phyloP scores from a whole-genome alignment of 2,113 vertebrate genomes.

The Melanostigma gelatinosum region DNA sequence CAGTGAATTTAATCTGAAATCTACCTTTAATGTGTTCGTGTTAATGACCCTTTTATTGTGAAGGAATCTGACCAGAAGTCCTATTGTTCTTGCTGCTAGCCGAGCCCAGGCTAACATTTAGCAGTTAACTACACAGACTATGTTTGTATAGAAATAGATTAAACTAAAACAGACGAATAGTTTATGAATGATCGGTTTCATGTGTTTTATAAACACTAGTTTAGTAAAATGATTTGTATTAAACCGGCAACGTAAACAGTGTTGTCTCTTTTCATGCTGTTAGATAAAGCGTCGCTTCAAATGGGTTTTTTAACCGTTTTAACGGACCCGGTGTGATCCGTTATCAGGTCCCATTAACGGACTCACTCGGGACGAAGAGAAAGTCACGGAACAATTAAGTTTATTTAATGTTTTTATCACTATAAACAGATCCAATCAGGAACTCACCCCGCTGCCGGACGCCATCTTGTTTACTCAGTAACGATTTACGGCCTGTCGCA shows the following conservation, averaged over 20 bases:
- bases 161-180: fast-evolving
- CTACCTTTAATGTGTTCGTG: background rate
- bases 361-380: fast-evolving
- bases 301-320: background rate
- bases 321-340: fast-evolving
- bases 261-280: background rate
- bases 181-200: background rate
- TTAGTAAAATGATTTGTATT: background rate
- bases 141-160: background rate
- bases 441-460: constrained; percentile 77
- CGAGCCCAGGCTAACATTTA: background rate
- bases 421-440: background rate
- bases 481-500: constrained; percentile 7
- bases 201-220: background rate
- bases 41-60: background rate
- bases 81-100: background rate
- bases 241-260: background rate
- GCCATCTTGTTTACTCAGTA: constrained; percentile 70
- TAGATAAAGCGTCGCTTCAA: background rate
- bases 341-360: too few species aligned
- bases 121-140: background rate
- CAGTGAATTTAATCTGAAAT: too few species aligned
- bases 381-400: fast-evolving
- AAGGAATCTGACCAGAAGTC: background rate
- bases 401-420: background rate